Percentiles rank a stretch among this genome's conserved stretches.
These are phyloP conservation scores for Herpetotheres cachinnans DNA, from an alignment of 2,113 vertebrate genomes.

Conservation along the genomic window DNA sequence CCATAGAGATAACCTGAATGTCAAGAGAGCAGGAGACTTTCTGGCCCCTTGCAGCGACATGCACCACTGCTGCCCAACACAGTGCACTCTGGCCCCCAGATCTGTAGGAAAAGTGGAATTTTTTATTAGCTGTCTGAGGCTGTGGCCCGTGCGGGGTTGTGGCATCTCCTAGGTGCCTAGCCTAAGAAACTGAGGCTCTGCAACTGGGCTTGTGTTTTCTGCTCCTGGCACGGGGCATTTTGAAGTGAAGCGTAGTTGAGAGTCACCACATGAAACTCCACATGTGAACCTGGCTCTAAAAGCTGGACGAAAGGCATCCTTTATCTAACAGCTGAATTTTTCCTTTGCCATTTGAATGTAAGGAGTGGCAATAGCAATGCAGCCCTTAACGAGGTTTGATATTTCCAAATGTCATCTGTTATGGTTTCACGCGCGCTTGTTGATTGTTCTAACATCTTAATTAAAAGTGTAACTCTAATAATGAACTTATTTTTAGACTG, in stretches of 20 bases:
- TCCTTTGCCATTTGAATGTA: not conserved
- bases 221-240: not conserved
- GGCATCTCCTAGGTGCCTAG: not conserved
- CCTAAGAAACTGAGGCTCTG: not conserved
- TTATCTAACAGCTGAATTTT: not conserved
- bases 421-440: not conserved
- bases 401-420: slow-evolving; percentile 53
- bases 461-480: slow-evolving; percentile 65
- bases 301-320: not conserved
- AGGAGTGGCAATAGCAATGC: not conserved
- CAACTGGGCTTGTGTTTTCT: not conserved
- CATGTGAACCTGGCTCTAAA: not conserved
- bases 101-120: not conserved
- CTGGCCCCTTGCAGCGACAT: not conserved
- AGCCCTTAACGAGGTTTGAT: not conserved
- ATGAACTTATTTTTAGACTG: slow-evolving; percentile 52
- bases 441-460: slow-evolving; percentile 49
- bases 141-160: not conserved
- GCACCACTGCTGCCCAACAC: not conserved
- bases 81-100: not conserved
- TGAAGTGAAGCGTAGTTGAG: not conserved
- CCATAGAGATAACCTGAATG: not conserved
- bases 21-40: not conserved
- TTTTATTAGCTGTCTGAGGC: not conserved
- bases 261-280: not conserved